phyloP scores from a whole-genome alignment of 2,113 vertebrate species.

The Tetraodon nigroviridis region DNA sequence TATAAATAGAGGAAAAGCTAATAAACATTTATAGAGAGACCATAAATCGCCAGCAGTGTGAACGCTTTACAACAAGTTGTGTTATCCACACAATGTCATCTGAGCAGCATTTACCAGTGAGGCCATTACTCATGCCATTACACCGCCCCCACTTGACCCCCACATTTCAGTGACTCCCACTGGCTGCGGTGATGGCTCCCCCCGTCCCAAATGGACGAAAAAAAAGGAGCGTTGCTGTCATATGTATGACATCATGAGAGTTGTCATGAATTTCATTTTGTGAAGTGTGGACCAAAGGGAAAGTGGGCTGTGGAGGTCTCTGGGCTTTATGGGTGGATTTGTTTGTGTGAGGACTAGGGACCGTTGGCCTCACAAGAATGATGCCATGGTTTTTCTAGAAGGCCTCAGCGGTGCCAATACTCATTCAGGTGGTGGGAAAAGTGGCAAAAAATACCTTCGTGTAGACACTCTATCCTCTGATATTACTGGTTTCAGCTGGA shows the following conservation, averaged over 20 bases:
- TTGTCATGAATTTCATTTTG: background rate
- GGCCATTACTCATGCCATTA: constrained; percentile 59
- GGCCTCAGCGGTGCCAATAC: no score
- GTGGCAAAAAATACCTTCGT: no score
- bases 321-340: no score
- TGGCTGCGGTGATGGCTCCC: constrained; percentile 27
- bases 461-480: no score
- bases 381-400: no score
- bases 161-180: constrained; percentile 16
- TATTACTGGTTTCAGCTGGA: no score
- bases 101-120: constrained; percentile 62
- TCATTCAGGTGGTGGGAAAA: no score
- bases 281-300: constrained; percentile 34
- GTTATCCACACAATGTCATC: constrained; percentile 73
- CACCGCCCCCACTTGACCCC: constrained; percentile 6
- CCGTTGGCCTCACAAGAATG: no score
- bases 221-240: constrained; percentile 29
- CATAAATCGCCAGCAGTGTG: constrained; percentile 72
- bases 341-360: no score
- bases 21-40: constrained; percentile 76
- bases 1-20: constrained; percentile 79
- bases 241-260: constrained; percentile 43
- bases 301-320: background rate
- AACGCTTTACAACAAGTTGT: constrained; percentile 72
- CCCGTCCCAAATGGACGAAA: constrained; percentile 46